These are phyloP conservation scores for Ypsolopha scabrella DNA, from an alignment of 2,888 invertebrate species.

Conservation along the genomic window DNA sequence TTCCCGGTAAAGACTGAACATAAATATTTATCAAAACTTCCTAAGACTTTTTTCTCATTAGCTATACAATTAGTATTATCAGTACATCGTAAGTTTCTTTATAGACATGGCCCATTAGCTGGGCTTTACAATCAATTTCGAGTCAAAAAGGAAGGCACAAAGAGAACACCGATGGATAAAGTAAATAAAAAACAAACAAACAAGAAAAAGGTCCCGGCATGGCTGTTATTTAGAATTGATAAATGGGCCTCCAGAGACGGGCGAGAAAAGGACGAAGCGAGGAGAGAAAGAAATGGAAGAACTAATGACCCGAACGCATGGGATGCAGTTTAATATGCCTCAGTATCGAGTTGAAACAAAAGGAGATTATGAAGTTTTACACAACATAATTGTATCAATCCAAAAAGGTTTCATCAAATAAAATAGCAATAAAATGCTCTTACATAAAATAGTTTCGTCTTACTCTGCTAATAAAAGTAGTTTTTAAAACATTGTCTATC, in stretches of 20 bases:
- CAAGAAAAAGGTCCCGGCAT: slow-evolving; percentile 59
- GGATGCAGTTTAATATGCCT: slow-evolving; percentile 20
- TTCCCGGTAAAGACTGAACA: background rate
- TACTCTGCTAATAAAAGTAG: too few species aligned
- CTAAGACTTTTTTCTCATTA: slow-evolving; percentile 32
- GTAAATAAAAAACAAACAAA: slow-evolving; percentile 67
- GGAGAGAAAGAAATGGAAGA: slow-evolving; percentile 37
- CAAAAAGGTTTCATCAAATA: too few species aligned
- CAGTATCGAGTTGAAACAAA: background rate
- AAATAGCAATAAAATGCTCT: too few species aligned
- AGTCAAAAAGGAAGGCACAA: slow-evolving; percentile 48
- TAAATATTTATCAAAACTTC: background rate
- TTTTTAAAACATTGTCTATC: too few species aligned
- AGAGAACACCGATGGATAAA: slow-evolving; percentile 56
- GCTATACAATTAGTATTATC: slow-evolving; percentile 51
- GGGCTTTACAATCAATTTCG: slow-evolving; percentile 64
- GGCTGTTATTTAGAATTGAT: slow-evolving; percentile 67
- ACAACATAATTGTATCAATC: too few species aligned
- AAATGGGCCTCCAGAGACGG: slow-evolving; percentile 62
- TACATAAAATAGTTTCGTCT: too few species aligned
- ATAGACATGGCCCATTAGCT: slow-evolving; percentile 52
- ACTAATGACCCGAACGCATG: slow-evolving; percentile 53
- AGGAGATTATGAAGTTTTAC: too few species aligned
- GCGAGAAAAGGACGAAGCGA: slow-evolving; percentile 47
- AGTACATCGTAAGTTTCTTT: slow-evolving; percentile 48